Evolutionary conservation across 2,797 vertebrate genomes (phyloP), one percentile per base, ranked within the genome.

Genomic region (Anas flavirostris): DNA sequence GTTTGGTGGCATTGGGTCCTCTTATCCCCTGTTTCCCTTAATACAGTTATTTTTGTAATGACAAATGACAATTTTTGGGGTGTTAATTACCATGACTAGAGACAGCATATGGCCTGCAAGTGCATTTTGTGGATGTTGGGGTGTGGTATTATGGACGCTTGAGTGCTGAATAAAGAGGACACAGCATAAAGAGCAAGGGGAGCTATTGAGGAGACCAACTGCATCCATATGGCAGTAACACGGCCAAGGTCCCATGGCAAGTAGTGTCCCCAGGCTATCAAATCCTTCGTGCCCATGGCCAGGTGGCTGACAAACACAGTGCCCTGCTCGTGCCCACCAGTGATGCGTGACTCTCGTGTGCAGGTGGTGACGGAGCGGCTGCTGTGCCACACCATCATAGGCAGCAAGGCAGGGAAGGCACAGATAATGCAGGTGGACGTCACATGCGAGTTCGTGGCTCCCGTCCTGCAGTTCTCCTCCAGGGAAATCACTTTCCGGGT

Each of bases 331-430:
- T 26, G n/a, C 11, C 22, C 13, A 0, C 19, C 7, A 23, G 10
- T 87, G 31, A 73, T 7, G 8, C 4, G 14, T 29, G 37, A 48
- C 23, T 90, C 44, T 86, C n/a, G 1, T 13, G 17, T 12, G 7
- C 94, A 99, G 99, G 72, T 97, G 25, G 98, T 98, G 60, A 97
- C 39, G 56, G 98, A 99, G 88, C 95, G 92, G 73, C 96, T 99
- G 82, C 82, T 98, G 28, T 99, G 99, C 81, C 96, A 97, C 0
- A 98, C 98, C 43, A 66, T 98, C 5, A 81, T 99, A 15, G 98
- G 98, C 10, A 52, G 84, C 2, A 96, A 97, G 50, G 92, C 82
- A 18, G 88, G 66, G 19, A 98, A 91, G 44, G 93, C 97, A n/a
- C 90, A 93, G 63, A 97, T 99, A 80, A 98, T 99, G 97, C 93